Evolutionary conservation across 2,888 invertebrate species (phyloP), one percentile per base, ranked within the genome.

Genomic region (Drosophila mercatorum): DNA sequence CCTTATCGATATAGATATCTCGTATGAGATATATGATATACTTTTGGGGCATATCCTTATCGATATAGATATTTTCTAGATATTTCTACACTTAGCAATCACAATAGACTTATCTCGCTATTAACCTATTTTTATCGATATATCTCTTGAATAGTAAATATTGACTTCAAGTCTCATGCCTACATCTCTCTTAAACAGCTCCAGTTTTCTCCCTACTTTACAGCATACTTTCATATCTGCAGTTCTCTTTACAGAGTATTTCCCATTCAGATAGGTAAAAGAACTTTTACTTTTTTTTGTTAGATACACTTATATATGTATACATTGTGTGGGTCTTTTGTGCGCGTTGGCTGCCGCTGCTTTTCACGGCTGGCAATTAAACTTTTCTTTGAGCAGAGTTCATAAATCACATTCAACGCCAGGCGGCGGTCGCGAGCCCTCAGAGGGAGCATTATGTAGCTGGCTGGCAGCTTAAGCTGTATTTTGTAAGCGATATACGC

Each of bases 311-410:
- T 38, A 38, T 52, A 38, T 53, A 80, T 22, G 55, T 73, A 22
- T 52, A 64, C 70, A 72, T 70, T 63, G 40, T 67, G 59, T 43
- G 62, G 47, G 10, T 55, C 67, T 55, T 71, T 76, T 80, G 80
- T 77, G 61, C 67, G 71, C n/a, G 44, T 46, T 36, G 31, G 49
- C 58, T 74, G 75, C 81, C 10, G 34, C 34, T 87, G 88, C 76
- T 89, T 87, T 89, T 80, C 89, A 78, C 89, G 87, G 81, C 82
- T 89, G 90, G 88, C 89, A 89, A 87, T 89, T 87, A 87, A 87
- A 87, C 90, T 89, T 90, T 85, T 89, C 88, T 87, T 83, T 64
- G 76, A 87, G 71, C 76, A 59, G 80, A 87, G 86, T 87, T 87
- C 90, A 87, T 87, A 87, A 87, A 87, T 87, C 86, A 87, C 89